phyloP scores from a whole-genome alignment of 2,888 invertebrate genomes.

The Dynastes hyllus region DNA sequence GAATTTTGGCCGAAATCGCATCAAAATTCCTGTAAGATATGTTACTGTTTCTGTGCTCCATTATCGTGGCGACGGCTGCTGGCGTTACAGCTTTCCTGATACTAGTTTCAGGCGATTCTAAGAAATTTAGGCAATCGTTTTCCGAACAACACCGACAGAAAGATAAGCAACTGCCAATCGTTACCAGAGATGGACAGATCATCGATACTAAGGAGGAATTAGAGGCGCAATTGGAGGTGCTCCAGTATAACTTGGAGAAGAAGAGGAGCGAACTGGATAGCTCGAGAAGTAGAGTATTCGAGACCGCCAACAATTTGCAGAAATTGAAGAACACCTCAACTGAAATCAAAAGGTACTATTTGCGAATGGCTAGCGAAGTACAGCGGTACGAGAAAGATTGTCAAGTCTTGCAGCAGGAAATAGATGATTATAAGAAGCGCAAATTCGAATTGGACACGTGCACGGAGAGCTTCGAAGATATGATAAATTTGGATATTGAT shows the following conservation, averaged over 20 bases:
- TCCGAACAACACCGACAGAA: neutral
- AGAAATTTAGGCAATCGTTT: constrained; percentile 59
- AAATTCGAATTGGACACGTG: constrained; percentile 60
- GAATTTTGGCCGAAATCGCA: constrained; percentile 16
- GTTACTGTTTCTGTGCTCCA: constrained; percentile 59
- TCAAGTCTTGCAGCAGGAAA: constrained; percentile 62
- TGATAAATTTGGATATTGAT: neutral
- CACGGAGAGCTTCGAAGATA: constrained; percentile 52
- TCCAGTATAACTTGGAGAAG: constrained; percentile 63
- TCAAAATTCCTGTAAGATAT: constrained; percentile 52
- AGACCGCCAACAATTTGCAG: constrained; percentile 63
- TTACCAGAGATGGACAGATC: constrained; percentile 56
- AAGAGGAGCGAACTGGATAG: constrained; percentile 63
- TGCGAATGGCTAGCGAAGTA: constrained; percentile 62
- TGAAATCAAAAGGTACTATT: constrained; percentile 64
- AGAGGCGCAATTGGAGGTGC: constrained; percentile 63
- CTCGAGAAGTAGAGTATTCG: constrained; percentile 60
- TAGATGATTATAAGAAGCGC: constrained; percentile 63
- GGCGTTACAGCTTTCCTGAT: constrained; percentile 64
- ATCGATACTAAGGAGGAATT: constrained; percentile 65
- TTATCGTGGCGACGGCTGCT: constrained; percentile 61
- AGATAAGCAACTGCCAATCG: constrained; percentile 59
- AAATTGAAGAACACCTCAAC: constrained; percentile 62
- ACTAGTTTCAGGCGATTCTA: constrained; percentile 61
- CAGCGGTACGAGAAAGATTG: constrained; percentile 63